Evolutionary conservation across 2,113 vertebrate genomes (phyloP).

Genomic region (Elephantulus edwardii): DNA sequence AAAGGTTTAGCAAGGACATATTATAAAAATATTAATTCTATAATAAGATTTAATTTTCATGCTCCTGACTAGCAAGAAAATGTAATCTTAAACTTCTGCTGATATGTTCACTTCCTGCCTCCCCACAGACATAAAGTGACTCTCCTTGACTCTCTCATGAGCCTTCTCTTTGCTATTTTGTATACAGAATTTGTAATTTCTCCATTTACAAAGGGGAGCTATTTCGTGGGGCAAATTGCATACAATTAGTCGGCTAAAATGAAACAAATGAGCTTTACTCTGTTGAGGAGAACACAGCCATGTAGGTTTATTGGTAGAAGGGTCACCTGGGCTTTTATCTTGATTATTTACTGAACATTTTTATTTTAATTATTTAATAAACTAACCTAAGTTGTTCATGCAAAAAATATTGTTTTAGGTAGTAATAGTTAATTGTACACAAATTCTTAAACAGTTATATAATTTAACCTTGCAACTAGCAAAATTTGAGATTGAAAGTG

Average conservation of each 20-base stretch:
- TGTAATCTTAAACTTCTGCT: background rate
- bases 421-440: background rate
- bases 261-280: slow-evolving; percentile 18
- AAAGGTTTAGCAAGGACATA: fast-evolving
- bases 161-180: background rate
- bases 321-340: background rate
- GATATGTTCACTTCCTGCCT: background rate
- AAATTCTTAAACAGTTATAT: background rate
- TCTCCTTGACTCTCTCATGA: fast-evolving
- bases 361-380: background rate
- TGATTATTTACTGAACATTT: background rate
- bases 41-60: background rate
- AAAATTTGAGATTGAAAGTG: too few relatives aligned
- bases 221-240: background rate
- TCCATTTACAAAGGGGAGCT: background rate
- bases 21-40: background rate
- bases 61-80: background rate
- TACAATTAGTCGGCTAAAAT: background rate
- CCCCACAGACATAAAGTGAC: background rate
- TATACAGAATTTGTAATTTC: background rate
- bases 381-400: background rate
- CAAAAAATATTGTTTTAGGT: background rate
- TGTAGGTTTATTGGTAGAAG: background rate
- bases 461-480: too few relatives aligned
- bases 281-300: background rate